phyloP scores from a whole-genome alignment of 2,797 vertebrate species.

The Crenichthys baileyi region DNA sequence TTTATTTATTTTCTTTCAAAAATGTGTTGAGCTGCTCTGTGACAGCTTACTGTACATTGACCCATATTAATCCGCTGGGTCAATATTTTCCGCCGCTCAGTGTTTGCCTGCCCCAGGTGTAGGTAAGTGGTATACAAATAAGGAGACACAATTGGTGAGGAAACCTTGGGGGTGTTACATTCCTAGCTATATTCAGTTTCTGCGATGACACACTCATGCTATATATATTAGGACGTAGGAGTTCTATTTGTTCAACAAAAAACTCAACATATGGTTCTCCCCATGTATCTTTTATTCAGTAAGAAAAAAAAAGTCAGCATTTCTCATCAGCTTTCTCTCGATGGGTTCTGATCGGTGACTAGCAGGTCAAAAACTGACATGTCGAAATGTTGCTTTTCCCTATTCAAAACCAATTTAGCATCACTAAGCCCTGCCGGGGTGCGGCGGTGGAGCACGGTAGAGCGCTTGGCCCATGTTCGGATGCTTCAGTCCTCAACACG shows the following conservation, averaged over 20 bases:
- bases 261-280: background rate
- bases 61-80: background rate
- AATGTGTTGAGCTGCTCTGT: constrained; percentile 2
- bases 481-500: too few relatives aligned
- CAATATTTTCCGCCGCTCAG: background rate
- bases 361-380: too few relatives aligned
- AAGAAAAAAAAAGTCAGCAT: too few relatives aligned
- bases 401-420: too few relatives aligned
- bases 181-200: background rate
- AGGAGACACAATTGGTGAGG: background rate
- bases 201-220: background rate
- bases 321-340: too few relatives aligned
- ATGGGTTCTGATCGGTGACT: too few relatives aligned
- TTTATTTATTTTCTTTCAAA: background rate
- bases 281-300: too few relatives aligned
- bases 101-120: background rate
- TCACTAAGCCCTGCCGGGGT: too few relatives aligned
- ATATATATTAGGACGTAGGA: background rate
- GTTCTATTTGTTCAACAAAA: background rate
- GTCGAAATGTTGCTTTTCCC: too few relatives aligned
- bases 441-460: too few relatives aligned
- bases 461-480: too few relatives aligned
- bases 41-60: background rate
- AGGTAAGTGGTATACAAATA: background rate
- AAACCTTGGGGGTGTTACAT: background rate